Evolutionary conservation across 2,888 invertebrate genomes (phyloP).

Genomic region (Amiota mariae): DNA sequence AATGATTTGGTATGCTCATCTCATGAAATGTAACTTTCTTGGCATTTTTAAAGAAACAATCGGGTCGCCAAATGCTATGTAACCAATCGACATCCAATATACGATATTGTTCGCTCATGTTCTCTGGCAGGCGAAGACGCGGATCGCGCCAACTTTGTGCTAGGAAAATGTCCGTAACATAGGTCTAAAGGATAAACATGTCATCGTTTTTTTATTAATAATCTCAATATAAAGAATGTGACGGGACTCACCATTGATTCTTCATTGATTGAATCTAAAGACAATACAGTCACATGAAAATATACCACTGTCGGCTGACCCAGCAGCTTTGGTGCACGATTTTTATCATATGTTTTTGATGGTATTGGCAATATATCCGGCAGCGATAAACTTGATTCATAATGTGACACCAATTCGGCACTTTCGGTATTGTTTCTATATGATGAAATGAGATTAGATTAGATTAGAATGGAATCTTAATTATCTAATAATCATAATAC

Average conservation of each 20-base stretch:
- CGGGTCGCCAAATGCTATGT: conserved; percentile 92
- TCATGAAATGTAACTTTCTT: conserved; percentile 95
- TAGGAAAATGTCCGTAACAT: conserved; percentile 92
- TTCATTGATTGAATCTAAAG: conserved; percentile 95
- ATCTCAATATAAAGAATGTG: background rate
- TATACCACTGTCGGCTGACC: conserved; percentile 92
- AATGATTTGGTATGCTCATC: conserved; percentile 95
- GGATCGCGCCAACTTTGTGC: conserved; percentile 95
- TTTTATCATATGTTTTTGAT: conserved; percentile 91
- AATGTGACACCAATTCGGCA: conserved; percentile 72
- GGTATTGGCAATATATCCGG: conserved; percentile 88
- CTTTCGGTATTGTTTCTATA: conserved; percentile 71
- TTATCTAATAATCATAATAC: no score
- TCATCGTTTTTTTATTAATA: no score
- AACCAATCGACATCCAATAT: conserved; percentile 93
- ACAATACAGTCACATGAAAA: conserved; percentile 92
- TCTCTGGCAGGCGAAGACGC: conserved; percentile 89
- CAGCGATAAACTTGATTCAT: conserved; percentile 83
- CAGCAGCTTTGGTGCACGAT: conserved; percentile 87
- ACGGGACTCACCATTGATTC: conserved; percentile 83
- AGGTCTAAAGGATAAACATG: conserved; percentile 78
- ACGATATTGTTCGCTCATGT: conserved; percentile 93
- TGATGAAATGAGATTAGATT: background rate
- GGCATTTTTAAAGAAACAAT: conserved; percentile 95
- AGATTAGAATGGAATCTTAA: background rate